A percentile compares a stretch with the other conserved stretches of the same genome.
phyloP scores from a whole-genome alignment of 2,113 vertebrate genomes.

The Phodopus roborovskii region DNA sequence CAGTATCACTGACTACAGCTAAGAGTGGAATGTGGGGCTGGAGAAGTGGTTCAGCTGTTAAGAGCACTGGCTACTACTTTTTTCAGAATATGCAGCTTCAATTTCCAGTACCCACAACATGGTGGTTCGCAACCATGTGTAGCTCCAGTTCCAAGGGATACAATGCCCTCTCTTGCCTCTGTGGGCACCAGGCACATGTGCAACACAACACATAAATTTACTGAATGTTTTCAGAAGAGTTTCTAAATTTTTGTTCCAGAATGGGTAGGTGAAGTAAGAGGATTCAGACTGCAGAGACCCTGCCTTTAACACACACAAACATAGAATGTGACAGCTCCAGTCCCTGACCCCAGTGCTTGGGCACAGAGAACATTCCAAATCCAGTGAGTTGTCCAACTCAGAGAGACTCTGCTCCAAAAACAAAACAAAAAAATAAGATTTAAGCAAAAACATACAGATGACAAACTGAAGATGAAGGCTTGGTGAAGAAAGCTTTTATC shows the following conservation, averaged over 20 bases:
- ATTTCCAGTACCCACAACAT: background rate
- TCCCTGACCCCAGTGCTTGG: background rate
- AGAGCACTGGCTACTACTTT: background rate
- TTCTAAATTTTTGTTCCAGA: background rate
- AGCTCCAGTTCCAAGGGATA: background rate
- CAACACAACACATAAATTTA: background rate
- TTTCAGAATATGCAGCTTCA: background rate
- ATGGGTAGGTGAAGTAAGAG: background rate
- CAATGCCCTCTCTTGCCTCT: background rate
- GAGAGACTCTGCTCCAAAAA: background rate
- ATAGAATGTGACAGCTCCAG: no score
- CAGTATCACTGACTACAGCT: no score
- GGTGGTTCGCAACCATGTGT: background rate
- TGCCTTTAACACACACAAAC: no score
- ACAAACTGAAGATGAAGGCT: background rate
- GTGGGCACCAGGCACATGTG: background rate
- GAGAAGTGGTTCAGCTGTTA: background rate
- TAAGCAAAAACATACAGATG: background rate
- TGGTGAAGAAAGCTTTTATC: background rate
- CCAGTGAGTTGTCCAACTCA: background rate
- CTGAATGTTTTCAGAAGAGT: background rate
- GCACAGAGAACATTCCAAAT: background rate
- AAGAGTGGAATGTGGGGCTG: no score
- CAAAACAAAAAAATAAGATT: background rate
- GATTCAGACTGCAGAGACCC: no score